Conservation (phyloP, 2,113 vertebrate genomes). For the Tympanuchus pallidicinctus region DNA sequence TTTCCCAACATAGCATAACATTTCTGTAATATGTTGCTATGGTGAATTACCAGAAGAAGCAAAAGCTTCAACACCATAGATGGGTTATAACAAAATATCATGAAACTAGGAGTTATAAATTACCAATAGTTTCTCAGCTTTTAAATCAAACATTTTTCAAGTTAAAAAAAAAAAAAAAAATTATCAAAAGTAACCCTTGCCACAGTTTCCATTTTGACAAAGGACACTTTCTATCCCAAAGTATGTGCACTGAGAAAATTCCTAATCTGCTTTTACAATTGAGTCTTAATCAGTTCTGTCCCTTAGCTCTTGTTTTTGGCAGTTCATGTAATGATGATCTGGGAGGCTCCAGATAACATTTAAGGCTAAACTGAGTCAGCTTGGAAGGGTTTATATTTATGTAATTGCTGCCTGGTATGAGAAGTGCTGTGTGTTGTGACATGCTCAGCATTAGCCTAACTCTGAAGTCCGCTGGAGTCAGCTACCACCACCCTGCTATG, state of each 20-base stretch:
- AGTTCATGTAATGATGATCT: constrained; percentile 33
- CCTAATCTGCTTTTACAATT: background rate
- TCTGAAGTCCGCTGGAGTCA: constrained; percentile 44
- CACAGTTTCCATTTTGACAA: background rate
- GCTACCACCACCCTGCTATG: constrained; percentile 22
- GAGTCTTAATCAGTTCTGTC: constrained; percentile 9
- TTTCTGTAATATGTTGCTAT: constrained; percentile 2
- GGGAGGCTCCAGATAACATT: constrained; percentile 67
- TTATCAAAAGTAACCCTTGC: background rate
- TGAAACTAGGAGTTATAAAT: background rate
- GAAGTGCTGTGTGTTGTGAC: constrained; percentile 27
- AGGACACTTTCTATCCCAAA: background rate
- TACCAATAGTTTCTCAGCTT: background rate
- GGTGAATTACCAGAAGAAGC: background rate
- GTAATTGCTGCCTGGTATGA: constrained; percentile 51
- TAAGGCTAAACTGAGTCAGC: constrained; percentile 50
- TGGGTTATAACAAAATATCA: background rate
- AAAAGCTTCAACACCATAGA: background rate
- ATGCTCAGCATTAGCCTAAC: background rate
- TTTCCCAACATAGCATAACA: background rate
- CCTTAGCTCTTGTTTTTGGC: background rate
- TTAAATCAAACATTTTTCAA: background rate
- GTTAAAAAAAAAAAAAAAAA: background rate
- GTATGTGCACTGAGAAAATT: background rate
- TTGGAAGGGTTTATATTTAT: constrained; percentile 39